Evolutionary conservation across 2,113 vertebrate genomes (phyloP).

Genomic region (Falcunculus frontatus): DNA sequence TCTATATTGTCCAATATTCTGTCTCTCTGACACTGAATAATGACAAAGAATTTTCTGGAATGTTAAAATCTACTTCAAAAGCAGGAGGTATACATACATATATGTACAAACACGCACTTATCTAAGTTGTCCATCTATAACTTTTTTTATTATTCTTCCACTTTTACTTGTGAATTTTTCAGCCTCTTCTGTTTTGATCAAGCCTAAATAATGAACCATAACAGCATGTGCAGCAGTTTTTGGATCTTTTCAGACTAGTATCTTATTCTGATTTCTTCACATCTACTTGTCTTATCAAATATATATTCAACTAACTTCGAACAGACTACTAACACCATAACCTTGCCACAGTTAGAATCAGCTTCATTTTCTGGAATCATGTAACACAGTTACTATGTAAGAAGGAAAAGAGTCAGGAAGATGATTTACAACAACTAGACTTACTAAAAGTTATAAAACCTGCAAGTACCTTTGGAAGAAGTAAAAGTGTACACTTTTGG

Average conservation of each 20-base stretch:
- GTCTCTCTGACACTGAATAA: not conserved
- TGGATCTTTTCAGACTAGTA: not conserved
- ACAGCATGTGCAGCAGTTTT: not conserved
- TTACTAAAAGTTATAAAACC: not conserved
- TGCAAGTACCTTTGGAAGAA: not conserved
- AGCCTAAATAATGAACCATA: not conserved
- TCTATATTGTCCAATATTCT: not conserved
- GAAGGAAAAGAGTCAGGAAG: not conserved
- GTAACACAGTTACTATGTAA: not conserved
- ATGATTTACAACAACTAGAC: not conserved
- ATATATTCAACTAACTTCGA: not conserved
- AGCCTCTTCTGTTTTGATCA: not conserved
- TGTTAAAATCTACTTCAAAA: not conserved
- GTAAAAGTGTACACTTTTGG: not conserved
- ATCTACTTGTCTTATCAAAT: not conserved
- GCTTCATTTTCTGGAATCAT: not conserved
- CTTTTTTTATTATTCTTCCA: not conserved
- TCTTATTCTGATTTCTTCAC: not conserved
- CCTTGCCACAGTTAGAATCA: not conserved
- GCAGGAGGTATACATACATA: not conserved
- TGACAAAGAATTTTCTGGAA: not conserved
- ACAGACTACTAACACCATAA: not conserved
- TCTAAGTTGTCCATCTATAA: not conserved
- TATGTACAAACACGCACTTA: not conserved
- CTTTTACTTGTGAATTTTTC: not conserved